Conservation (phyloP, 1,140 invertebrate species). For the Neuroterus valhalla region DNA sequence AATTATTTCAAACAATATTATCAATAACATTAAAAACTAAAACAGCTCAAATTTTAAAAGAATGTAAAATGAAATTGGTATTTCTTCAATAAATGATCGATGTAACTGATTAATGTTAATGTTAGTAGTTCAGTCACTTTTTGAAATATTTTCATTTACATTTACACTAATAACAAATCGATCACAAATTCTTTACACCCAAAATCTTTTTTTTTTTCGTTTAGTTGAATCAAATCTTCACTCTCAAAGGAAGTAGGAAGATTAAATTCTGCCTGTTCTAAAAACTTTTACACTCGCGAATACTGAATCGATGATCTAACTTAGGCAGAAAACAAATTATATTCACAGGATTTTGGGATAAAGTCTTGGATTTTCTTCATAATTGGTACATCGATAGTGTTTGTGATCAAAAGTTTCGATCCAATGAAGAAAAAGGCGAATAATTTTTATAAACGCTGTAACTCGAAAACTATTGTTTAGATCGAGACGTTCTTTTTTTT, state of each 20-base stretch:
- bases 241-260: not conserved
- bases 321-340: no score
- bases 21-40: not conserved
- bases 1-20: conserved; percentile 15
- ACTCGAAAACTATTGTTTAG: no score
- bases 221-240: not conserved
- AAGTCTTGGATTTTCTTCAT: no score
- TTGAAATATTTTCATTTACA: conserved; percentile 9
- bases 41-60: not conserved
- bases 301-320: conserved; percentile 20
- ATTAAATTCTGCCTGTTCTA: not conserved
- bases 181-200: conserved; percentile 7
- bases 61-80: not conserved
- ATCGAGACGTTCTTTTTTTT: no score
- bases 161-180: conserved; percentile 8
- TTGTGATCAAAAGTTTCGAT: no score
- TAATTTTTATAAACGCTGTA: no score
- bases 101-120: not conserved
- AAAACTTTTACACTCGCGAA: conserved; percentile 12
- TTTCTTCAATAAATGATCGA: not conserved
- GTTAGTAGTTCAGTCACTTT: conserved; percentile 3
- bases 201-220: not conserved
- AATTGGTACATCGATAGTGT: no score
- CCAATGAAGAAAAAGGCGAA: no score
- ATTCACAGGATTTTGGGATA: no score